Evolutionary conservation across 2,797 vertebrate genomes (phyloP), one percentile per base, ranked within the genome.

Genomic region (Cygnus olor): DNA sequence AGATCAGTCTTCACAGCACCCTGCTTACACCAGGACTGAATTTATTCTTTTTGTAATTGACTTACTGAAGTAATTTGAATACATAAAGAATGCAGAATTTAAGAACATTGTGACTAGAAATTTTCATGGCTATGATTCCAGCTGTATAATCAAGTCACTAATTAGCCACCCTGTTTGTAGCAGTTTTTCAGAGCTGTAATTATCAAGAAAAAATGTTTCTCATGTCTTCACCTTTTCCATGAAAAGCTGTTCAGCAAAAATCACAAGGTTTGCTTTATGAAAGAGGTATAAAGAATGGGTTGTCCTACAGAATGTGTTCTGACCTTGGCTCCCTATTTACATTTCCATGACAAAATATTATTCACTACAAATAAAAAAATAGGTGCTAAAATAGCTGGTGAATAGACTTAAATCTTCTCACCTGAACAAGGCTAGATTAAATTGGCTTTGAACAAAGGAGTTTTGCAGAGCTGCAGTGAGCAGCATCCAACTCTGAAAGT

Each of bases 351-450:
- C 60, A 49, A 82, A 78, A 30, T 71, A 53, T 79, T 77, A 63
- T 58, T 94, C 57, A 47, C n/a, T 53, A 32, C 45, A 89, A 89
- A 95, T 80, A 66, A 80, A 82, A 82, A 53, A 51, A 88, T 25
- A n/a, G 36, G 5, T 32, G 7, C 60, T 51, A 34, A 53, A 19
- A 42, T 15, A 80, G 65, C 6, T 57, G 11, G 32, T 82, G 60
- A n/a, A 53, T 14, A 85, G 27, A n/a, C 22, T 65, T 79, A 87
- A 74, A 78, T 69, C 36, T n/a, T 80, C n/a, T 80, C 80, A 80
- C 30, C 40, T 95, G 77, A 44, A 49, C 36, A 77, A n/a, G 25
- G n/a, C n/a, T 49, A 21, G 27, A 60, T 90, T 83, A 79, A 91
- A 73, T 2, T 72, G 34, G 28, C 45, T 88, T 79, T 80, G 42